These are phyloP conservation scores for Crambe crambe DNA, from an alignment of 37 sponge, comb jelly and placozoan genomes.

Conservation along the genomic window DNA sequence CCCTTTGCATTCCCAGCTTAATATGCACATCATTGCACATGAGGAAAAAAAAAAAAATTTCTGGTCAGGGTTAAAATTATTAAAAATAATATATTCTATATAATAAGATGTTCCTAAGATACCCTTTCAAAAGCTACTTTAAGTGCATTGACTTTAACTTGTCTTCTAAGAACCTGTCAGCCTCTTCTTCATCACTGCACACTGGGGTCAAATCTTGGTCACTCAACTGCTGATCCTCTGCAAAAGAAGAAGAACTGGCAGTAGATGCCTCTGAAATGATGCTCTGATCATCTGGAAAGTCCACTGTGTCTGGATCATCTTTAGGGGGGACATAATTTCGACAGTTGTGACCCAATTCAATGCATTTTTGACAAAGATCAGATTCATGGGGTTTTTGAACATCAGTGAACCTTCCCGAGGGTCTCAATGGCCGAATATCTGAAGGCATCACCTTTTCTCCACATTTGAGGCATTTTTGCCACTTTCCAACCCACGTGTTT, in stretches of 20 bases:
- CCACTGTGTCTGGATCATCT: neutral
- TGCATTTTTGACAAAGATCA: neutral
- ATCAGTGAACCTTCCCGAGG: neutral
- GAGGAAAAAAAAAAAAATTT: too few relatives aligned
- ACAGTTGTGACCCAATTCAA: neutral
- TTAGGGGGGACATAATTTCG: neutral
- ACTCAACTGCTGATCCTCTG: neutral
- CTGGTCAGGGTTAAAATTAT: too few relatives aligned
- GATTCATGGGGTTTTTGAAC: neutral
- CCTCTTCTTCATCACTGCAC: constrained; percentile 1
- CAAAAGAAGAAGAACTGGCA: neutral
- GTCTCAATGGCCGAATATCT: neutral
- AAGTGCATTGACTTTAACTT: neutral
- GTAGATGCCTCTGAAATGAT: neutral
- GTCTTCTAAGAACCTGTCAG: neutral
- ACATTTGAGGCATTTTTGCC: neutral
- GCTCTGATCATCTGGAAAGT: constrained; percentile 1
- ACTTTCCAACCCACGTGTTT: neutral
- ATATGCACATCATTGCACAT: too few relatives aligned
- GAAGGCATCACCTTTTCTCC: neutral
- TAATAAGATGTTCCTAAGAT: too few relatives aligned
- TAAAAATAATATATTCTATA: too few relatives aligned
- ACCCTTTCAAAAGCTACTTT: too few relatives aligned
- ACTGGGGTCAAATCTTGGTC: constrained; percentile 6
- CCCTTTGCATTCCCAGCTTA: too few relatives aligned